Evolutionary conservation across 2,888 invertebrate species (phyloP).

Genomic region (Helobdella robusta): DNA sequence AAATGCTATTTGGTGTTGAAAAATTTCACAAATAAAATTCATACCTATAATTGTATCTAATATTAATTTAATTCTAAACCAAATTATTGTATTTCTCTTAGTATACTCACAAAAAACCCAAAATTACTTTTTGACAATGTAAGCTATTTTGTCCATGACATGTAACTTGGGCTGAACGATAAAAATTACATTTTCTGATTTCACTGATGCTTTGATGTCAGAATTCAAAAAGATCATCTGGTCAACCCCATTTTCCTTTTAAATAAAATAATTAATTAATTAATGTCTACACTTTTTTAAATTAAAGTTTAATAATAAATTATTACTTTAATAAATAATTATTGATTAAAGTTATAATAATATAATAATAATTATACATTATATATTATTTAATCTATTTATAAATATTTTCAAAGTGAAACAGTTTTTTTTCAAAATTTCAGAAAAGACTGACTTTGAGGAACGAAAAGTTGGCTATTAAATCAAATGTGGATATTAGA

Average conservation of each 20-base stretch:
- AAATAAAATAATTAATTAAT: conserved; percentile 47
- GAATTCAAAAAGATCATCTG: conserved; percentile 70
- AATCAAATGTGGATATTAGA: conserved; percentile 72
- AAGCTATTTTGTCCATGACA: conserved; percentile 74
- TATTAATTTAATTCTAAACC: neutral
- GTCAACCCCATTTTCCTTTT: conserved; percentile 72
- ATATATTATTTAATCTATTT: conserved; percentile 1
- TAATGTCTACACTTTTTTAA: neutral
- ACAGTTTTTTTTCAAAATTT: neutral
- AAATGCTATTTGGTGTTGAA: neutral
- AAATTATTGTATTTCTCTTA: neutral
- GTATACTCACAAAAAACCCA: neutral
- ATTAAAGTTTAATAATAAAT: conserved; percentile 5
- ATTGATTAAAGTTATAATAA: neutral
- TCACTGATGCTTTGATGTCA: conserved; percentile 61
- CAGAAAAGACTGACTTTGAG: conserved; percentile 43
- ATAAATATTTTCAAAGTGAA: neutral
- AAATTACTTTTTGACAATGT: conserved; percentile 59
- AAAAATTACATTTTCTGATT: conserved; percentile 76
- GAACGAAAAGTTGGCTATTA: conserved; percentile 68
- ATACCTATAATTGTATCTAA: neutral
- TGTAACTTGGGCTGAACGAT: conserved; percentile 70
- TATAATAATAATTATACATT: neutral
- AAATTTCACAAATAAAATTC: neutral
- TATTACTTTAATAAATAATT: neutral